Evolutionary conservation across 2,797 vertebrate genomes (phyloP), one percentile per base, ranked within the genome.

Genomic region (Coccyzus lansbergi): DNA sequence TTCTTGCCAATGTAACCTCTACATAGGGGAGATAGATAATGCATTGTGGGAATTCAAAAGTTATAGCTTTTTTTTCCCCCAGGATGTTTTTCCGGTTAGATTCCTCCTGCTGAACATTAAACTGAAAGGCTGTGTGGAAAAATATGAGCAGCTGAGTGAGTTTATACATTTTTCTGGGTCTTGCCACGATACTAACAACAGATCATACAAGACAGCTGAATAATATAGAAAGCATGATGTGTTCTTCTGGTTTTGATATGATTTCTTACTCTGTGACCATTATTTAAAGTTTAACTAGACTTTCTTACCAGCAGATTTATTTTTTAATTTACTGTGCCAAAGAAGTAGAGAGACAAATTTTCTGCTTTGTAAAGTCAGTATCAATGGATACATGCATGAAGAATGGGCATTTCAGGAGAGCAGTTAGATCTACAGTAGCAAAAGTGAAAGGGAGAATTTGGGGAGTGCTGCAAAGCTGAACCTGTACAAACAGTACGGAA

Each of bases 351-450:
- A 33, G 78, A 70, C 4, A 36, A 56, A 6, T 63, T 70, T 77
- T 44, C 9, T 60, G 9, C 36, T 68, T 31, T 60, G 7, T 51
- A 12, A 69, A 59, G 34, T 82, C 20, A 3, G 3, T n/a, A 26
- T 24, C 1, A 3, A 14, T 31, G 53, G 17, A 60, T 0, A 1
- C 44, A 65, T 0, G 1, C 3, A 9, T 6, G 51, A 76, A 78
- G 25, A 76, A 48, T 5, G 9, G 17, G 10, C 7, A 8, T 49
- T 72, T 86, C 18, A 24, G 46, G n/a, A 31, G 25, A 88, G 17
- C 49, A 63, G 19, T 69, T 63, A 20, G 10, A 91, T 34, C 19
- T 38, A 28, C 25, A 60, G 33, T 31, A 55, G 46, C 14, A 42
- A 52, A 49, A 62, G 6, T 22, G 26, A 62, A 87, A 72, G 63